A percentile compares a stretch with the other conserved stretches of the same genome.
Evolutionary conservation across 2,797 vertebrate genomes (phyloP).

Genomic region (Pteronotus mesoamericanus): DNA sequence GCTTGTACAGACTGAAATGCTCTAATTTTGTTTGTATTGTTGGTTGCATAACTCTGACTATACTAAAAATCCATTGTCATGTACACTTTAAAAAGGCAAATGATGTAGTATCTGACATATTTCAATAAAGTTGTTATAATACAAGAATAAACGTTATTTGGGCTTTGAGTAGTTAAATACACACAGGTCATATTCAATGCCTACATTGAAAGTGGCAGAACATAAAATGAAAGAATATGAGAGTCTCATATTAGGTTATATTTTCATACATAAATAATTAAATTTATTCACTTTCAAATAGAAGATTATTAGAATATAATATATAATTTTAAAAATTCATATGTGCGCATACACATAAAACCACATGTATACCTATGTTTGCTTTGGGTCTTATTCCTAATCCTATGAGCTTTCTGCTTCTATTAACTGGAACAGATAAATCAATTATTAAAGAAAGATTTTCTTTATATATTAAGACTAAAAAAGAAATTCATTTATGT

Average conservation of each 20-base stretch:
- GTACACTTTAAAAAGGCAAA: neutral
- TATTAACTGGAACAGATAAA: neutral
- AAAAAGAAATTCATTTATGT: neutral
- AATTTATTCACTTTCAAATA: neutral
- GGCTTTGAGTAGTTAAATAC: neutral
- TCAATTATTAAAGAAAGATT: constrained; percentile 4
- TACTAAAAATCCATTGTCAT: neutral
- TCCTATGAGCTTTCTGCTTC: neutral
- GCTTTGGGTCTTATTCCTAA: neutral
- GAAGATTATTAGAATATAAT: neutral
- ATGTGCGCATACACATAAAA: neutral
- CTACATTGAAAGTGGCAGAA: neutral
- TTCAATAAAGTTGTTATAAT: neutral
- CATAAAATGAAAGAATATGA: neutral
- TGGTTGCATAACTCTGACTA: neutral
- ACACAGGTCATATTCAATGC: neutral
- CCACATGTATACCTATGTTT: neutral
- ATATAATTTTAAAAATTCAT: neutral
- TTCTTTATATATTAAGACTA: neutral
- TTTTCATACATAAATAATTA: neutral
- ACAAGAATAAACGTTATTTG: neutral
- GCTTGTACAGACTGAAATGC: neutral
- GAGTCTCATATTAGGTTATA: neutral
- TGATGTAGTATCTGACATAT: neutral
- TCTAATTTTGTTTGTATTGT: neutral